Evolutionary conservation across 2,888 invertebrate genomes (phyloP).

Genomic region (Troides oblongomaculatus): DNA sequence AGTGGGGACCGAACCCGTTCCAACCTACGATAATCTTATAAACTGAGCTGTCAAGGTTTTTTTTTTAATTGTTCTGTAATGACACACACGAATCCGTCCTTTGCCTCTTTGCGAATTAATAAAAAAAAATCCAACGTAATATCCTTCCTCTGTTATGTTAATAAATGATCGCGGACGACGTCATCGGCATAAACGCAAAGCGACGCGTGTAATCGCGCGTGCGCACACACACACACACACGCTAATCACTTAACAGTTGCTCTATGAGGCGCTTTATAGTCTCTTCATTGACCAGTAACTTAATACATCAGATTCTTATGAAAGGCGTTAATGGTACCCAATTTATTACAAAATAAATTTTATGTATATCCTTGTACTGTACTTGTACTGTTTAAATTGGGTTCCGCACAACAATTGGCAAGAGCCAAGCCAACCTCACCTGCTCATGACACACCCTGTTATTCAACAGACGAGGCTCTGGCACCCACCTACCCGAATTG

Average conservation of each 20-base stretch:
- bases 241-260: conserved; percentile 30
- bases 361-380: too few species aligned
- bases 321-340: not conserved
- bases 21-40: too few species aligned
- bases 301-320: conserved; percentile 3
- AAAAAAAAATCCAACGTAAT: conserved; percentile 15
- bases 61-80: too few species aligned
- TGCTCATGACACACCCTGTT: too few species aligned
- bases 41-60: too few species aligned
- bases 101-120: not conserved
- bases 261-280: conserved; percentile 31
- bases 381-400: too few species aligned
- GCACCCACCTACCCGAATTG: too few species aligned
- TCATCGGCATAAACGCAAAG: conserved; percentile 33
- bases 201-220: conserved; percentile 37
- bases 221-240: conserved; percentile 26
- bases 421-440: too few species aligned
- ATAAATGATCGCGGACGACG: conserved; percentile 37
- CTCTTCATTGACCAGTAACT: conserved; percentile 24
- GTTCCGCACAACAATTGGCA: too few species aligned
- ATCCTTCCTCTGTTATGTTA: conserved; percentile 35
- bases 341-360: not conserved
- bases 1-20: too few species aligned
- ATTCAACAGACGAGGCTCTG: too few species aligned
- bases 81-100: too few species aligned